Percentiles rank a stretch among this genome's conserved stretches.
Evolutionary conservation across 2,888 invertebrate species (phyloP).

Genomic region (Dicroscelio sp.): DNA sequence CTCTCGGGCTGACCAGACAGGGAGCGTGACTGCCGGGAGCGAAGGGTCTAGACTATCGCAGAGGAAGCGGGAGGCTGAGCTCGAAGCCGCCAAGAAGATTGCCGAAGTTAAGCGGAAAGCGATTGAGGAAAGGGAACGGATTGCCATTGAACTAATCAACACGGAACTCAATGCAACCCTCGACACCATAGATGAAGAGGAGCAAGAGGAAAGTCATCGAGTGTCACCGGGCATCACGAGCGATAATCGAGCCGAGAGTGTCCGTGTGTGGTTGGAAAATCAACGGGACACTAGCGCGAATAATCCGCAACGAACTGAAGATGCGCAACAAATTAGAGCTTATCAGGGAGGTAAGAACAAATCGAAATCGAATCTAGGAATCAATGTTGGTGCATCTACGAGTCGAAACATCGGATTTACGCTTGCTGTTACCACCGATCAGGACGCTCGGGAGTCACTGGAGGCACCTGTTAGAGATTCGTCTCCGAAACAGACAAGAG

Average conservation of each 20-base stretch:
- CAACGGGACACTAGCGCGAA: not conserved
- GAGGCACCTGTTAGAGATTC: no score
- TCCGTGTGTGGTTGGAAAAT: not conserved
- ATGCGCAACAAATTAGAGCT: no score
- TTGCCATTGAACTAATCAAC: not conserved
- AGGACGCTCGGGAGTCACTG: no score
- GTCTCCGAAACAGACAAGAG: no score
- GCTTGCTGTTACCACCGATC: no score
- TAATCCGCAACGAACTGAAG: no score
- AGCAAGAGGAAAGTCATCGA: not conserved
- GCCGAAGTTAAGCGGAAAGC: not conserved
- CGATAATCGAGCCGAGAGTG: not conserved
- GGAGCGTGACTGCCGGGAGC: not conserved
- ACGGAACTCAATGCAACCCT: not conserved
- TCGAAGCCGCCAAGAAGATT: not conserved
- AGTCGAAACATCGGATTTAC: no score
- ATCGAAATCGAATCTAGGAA: no score
- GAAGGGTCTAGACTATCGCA: not conserved
- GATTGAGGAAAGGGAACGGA: not conserved
- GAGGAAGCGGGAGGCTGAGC: not conserved
- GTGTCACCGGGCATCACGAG: not conserved
- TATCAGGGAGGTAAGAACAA: no score
- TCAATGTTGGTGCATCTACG: no score
- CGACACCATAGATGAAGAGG: not conserved
- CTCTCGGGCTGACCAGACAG: not conserved